These are phyloP conservation scores for Thalassoma bifasciatum DNA, from an alignment of 2,113 vertebrate species.

Conservation along the genomic window DNA sequence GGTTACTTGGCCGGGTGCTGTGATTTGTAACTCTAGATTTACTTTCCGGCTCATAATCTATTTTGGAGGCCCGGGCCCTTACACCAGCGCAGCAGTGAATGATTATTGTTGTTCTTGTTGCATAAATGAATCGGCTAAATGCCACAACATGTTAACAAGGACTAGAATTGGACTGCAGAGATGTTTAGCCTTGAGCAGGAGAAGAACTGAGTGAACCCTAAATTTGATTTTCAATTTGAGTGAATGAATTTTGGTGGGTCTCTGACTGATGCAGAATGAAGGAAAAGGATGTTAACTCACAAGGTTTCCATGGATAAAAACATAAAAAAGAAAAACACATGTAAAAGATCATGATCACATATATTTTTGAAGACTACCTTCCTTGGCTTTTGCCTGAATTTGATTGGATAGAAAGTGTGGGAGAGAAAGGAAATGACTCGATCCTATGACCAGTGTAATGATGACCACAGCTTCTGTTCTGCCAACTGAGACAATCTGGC, in stretches of 20 bases:
- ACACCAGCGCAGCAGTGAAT: neutral
- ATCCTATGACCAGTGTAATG: no score
- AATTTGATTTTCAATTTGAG: neutral
- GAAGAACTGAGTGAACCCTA: neutral
- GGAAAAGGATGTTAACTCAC: neutral
- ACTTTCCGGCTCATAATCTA: constrained; percentile 4
- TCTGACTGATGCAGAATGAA: neutral
- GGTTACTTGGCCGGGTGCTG: neutral
- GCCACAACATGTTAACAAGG: neutral
- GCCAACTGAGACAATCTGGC: no score
- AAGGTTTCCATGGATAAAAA: no score
- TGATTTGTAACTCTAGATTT: neutral
- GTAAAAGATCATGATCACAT: no score
- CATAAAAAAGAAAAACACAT: no score
- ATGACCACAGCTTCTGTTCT: no score
- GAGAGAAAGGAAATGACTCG: no score
- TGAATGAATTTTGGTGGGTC: neutral
- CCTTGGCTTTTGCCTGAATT: no score
- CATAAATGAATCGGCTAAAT: constrained; percentile 7
- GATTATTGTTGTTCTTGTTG: neutral
- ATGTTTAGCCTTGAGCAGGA: neutral
- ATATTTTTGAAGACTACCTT: no score
- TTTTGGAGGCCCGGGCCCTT: neutral
- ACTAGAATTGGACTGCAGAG: neutral
- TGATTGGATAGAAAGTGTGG: no score